These are phyloP conservation scores for Gandaritis pyraliata DNA, from an alignment of 2,888 invertebrate genomes.

Conservation along the genomic window DNA sequence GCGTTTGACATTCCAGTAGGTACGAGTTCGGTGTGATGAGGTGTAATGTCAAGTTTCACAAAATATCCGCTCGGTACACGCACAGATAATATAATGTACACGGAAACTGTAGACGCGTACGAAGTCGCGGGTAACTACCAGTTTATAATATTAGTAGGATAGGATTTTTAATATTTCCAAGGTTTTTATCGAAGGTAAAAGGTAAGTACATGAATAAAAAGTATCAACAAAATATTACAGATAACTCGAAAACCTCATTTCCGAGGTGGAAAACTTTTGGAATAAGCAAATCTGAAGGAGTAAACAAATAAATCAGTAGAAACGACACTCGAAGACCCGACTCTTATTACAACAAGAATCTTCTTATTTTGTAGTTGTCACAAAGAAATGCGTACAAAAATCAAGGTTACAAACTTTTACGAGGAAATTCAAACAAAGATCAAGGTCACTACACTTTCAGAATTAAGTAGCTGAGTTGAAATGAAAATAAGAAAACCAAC, in stretches of 20 bases:
- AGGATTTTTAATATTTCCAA: too few species aligned
- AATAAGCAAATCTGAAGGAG: conserved; percentile 31
- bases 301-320: conserved; percentile 39
- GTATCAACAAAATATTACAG: conserved; percentile 10
- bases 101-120: too few species aligned
- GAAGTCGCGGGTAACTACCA: too few species aligned
- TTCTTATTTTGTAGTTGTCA: conserved; percentile 1
- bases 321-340: conserved; percentile 25
- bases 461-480: too few species aligned
- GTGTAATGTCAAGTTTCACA: too few species aligned
- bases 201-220: background rate
- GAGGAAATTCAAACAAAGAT: background rate
- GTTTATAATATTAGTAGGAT: too few species aligned
- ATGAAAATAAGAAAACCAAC: too few species aligned
- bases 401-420: background rate
- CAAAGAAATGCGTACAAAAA: background rate
- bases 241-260: conserved; percentile 18
- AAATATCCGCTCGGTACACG: too few species aligned
- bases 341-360: background rate
- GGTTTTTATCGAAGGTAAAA: background rate
- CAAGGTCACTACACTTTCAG: background rate
- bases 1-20: too few species aligned
- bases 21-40: too few species aligned
- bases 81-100: too few species aligned
- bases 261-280: conserved; percentile 15